Evolutionary conservation across 2,797 vertebrate genomes (phyloP), one percentile per base, ranked within the genome.

Genomic region (Nyctibius grandis): DNA sequence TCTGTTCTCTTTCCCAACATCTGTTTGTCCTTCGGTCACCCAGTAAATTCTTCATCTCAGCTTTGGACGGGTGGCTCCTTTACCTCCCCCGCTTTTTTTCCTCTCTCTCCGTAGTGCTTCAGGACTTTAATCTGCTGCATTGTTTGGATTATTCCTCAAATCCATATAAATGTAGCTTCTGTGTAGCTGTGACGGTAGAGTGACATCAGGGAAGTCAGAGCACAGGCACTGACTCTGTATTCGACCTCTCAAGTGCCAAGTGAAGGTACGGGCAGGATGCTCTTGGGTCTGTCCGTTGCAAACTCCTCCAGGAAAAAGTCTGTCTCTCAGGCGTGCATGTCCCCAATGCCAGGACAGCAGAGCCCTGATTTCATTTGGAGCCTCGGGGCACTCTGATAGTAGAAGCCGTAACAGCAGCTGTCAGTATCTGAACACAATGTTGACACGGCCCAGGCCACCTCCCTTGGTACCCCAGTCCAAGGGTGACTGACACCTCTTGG

Each of bases 281-380:
- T 51, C 23, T 26, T 65, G 40, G 23, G 8, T 69, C 47, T 65
- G 20, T 47, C 72, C 40, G 0, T 18, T 56, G 42, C 38, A 77
- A 11, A 63, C 20, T 85, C 54, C 70, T 82, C 36, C 60, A 50
- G 53, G 48, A 15, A 50, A 3, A 76, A 53, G 15, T 47, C 53
- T 76, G n/a, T 89, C 83, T 60, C 59, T 42, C 44, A 36, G 51
- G 29, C 0, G 0, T 29, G 26, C 4, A 0, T 3, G 21, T 48
- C 31, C 29, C 0, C 3, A 5, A 54, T 56, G 72, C 51, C 40
- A 26, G 38, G 33, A 19, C 79, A 90, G 48, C 69, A 64, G 36
- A 33, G 13, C 25, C 26, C 48, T 20, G 51, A 5, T 25, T 21
- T 45, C 45, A 6, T 54, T 26, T 19, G 72, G 44, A 76, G 44